Evolutionary conservation across 2,888 invertebrate genomes (phyloP), one percentile per base, ranked within the genome.

Genomic region (Aporophyla nigra): DNA sequence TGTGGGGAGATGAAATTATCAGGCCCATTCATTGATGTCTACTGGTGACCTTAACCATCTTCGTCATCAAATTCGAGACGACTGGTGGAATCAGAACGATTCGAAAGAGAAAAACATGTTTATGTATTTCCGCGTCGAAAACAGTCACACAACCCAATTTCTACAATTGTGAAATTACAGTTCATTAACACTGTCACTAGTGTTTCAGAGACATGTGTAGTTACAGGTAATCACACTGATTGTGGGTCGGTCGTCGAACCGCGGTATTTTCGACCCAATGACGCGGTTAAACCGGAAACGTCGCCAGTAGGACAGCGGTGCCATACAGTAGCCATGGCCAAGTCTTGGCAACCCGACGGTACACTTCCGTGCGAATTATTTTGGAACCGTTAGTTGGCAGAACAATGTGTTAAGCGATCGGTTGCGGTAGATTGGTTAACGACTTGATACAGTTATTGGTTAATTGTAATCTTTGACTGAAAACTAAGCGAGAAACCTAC

Each of bases 171-270:
- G 2, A 69, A 82, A 76, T 51, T 56, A 78, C 72, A 27, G 79
- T 62, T 83, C 73, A 83, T 66, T 83, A 58, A 69, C 80, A 59
- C 51, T 66, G 70, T 62, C 61, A 46, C 43, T 67, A 53, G 62
- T 24, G 40, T 78, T 74, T 71, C 70, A 82, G 80, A 33, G 46
- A 24, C 62, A 66, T 70, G 27, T 67, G 24, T 72, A 73, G 46
- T 53, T 53, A 53, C 73, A 81, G 85, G 76, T 83, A 76, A 74
- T 70, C 67, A 71, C 49, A 65, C 54, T 59, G 70, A 71, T 76
- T 76, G 82, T 85, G 53, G 83, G 84, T 63, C 88, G 86, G 86
- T 80, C 88, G 71, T 69, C 73, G 88, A 78, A 75, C 86, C 33
- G n/a, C 40, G 58, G 33, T 87, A 88, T 86, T 86, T 87, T 76